Base-by-base conservation (phyloP, 2,113 vertebrate genomes). In the Fulica atra region DNA sequence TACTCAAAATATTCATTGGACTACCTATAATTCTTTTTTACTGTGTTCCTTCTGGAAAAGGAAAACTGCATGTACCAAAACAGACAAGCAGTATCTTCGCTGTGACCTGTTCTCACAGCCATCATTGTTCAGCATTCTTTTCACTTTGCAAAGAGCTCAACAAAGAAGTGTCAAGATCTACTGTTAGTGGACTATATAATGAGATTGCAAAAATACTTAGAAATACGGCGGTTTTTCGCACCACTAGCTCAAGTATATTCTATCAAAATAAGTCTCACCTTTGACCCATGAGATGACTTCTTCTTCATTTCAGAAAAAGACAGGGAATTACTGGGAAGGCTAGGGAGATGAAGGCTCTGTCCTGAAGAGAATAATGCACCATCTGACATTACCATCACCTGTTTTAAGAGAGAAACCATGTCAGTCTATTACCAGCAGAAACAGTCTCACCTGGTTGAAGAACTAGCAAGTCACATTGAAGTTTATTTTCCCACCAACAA, bases 371-470 rank as follows among this genome's bases (percentile, higher is more conserved):
- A 98, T 0, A 98, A 98, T 31, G 98, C 97, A 40, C 98, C 98
- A 91, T 99, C 99, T 97, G 99, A 98, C 98, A 98, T 98, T 51
- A 99, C 98, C 98, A 99, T 99, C 83, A 99, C 98, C 99, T 99
- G 93, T 76, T 11, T 5, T 26, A 78, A 89, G 76, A 92, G 23
- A 73, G 15, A 81, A 92, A 83, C 92, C 21, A 71, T 7, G 31
- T 89, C 88, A 95, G 40, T 82, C 69, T 35, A 69, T 8, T n/a
- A 57, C 20, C 20, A 81, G n/a, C 14, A 89, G 29, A 70, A 42
- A 42, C 5, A 73, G 6, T 46, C 6, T 44, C 24, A 64, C 4
- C 13, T 72, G 48, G 23, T 3, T 59, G 51, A 70, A 35, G 38
- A 77, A 40, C 13, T 31, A 77, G 28, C 7, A 65, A 59, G 71